Evolutionary conservation across 2,113 vertebrate genomes (phyloP).

Genomic region (Carassius carassius): DNA sequence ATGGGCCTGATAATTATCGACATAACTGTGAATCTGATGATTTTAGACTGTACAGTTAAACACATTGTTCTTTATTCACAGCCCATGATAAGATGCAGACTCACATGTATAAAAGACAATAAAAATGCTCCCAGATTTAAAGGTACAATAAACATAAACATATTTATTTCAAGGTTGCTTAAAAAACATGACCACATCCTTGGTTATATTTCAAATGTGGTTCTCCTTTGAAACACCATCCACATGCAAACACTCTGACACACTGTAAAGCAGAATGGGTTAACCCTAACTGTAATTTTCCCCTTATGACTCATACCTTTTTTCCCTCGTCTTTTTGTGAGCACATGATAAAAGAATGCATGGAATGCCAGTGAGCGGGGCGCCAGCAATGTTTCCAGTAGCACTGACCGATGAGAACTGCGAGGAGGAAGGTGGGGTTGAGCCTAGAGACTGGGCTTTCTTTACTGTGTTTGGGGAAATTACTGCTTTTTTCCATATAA

Average conservation of each 20-base stretch:
- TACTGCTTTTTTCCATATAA: conserved; percentile 63
- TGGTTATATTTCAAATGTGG: background rate
- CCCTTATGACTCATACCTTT: conserved; percentile 23
- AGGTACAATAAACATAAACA: background rate
- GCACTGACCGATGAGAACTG: conserved; percentile 59
- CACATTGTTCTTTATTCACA: background rate
- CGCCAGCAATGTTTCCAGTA: conserved; percentile 58
- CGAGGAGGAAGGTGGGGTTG: conserved; percentile 31
- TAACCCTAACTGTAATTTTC: conserved; percentile 37
- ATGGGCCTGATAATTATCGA: conserved; percentile 41
- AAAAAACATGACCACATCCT: background rate
- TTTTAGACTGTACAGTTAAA: conserved; percentile 29
- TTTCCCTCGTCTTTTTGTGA: conserved; percentile 55
- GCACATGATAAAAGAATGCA: conserved; percentile 62
- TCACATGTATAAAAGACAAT: background rate
- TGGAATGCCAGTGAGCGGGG: conserved; percentile 60
- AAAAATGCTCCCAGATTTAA: background rate
- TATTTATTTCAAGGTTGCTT: background rate
- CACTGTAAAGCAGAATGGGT: conserved; percentile 20
- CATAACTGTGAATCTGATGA: conserved; percentile 32
- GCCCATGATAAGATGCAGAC: background rate
- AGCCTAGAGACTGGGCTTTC: conserved; percentile 42
- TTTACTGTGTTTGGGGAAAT: conserved; percentile 62
- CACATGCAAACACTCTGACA: background rate
- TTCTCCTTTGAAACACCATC: background rate